A percentile compares a stretch with the other conserved stretches of the same genome.
Evolutionary conservation across 1,140 invertebrate species (phyloP).

Genomic region (Drosophila melanica): DNA sequence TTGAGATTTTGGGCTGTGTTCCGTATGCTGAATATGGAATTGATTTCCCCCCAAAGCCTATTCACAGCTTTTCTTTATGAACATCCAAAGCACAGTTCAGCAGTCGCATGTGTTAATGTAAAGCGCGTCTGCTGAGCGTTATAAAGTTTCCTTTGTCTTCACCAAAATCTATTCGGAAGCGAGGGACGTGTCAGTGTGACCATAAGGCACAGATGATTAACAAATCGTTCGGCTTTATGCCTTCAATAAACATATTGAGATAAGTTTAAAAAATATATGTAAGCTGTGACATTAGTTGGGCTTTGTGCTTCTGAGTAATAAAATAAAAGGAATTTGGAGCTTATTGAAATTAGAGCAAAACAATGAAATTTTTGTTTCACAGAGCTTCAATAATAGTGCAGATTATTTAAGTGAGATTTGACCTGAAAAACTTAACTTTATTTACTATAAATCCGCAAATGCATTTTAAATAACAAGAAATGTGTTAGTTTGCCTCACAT

Average conservation of each 20-base stretch:
- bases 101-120: conserved; percentile 35
- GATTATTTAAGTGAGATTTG: too few relatives aligned
- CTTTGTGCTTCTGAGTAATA: too few relatives aligned
- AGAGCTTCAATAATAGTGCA: too few relatives aligned
- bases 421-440: too few relatives aligned
- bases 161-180: background rate
- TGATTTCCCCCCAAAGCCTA: conserved; percentile 30
- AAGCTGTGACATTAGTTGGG: too few relatives aligned
- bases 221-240: conserved; percentile 12
- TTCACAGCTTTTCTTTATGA: conserved; percentile 7
- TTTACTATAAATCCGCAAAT: too few relatives aligned
- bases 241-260: background rate
- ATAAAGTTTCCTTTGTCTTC: conserved; percentile 48
- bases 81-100: conserved; percentile 35
- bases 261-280: background rate
- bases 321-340: too few relatives aligned
- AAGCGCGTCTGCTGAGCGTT: conserved; percentile 18
- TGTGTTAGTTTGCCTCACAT: too few relatives aligned
- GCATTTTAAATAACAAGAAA: too few relatives aligned
- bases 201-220: conserved; percentile 15
- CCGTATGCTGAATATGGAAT: conserved; percentile 60
- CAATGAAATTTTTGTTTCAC: too few relatives aligned
- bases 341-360: too few relatives aligned
- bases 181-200: background rate
- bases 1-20: conserved; percentile 65